A percentile compares a stretch with the other conserved stretches of the same genome.
Evolutionary conservation across 2,888 invertebrate species (phyloP).

Genomic region (Acanthopleura granulata): DNA sequence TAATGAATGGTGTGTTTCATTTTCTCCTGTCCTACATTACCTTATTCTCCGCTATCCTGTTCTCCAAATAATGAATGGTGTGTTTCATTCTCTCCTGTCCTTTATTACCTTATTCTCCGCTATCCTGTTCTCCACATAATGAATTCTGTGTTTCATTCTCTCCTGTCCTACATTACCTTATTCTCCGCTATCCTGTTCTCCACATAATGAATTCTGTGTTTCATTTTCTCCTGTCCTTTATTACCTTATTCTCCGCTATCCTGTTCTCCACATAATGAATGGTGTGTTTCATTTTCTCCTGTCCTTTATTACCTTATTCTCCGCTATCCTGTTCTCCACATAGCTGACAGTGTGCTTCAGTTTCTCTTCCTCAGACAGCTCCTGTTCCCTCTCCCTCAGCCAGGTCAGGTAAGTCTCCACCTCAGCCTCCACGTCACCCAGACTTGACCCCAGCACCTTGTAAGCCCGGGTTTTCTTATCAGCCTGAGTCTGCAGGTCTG

Average conservation of each 20-base stretch:
- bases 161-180: conserved; percentile 47
- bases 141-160: too few relatives aligned
- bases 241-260: conserved; percentile 57
- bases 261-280: conserved; percentile 43
- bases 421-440: conserved; percentile 51
- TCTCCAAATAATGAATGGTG: too few relatives aligned
- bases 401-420: conserved; percentile 55
- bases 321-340: conserved; percentile 42
- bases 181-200: conserved; percentile 43
- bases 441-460: conserved; percentile 41
- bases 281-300: conserved; percentile 35
- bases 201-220: conserved; percentile 42
- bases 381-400: conserved; percentile 49
- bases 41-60: conserved; percentile 33
- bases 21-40: conserved; percentile 43
- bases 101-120: conserved; percentile 51
- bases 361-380: conserved; percentile 33
- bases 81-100: too few relatives aligned
- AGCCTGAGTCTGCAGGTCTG: conserved; percentile 39
- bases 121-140: too few relatives aligned
- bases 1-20: conserved; percentile 42
- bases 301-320: conserved; percentile 52
- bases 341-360: conserved; percentile 42
- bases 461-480: conserved; percentile 42
- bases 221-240: conserved; percentile 27